Base-by-base conservation (phyloP, 2,888 invertebrate genomes). In the Synanthedon vespiformis region DNA sequence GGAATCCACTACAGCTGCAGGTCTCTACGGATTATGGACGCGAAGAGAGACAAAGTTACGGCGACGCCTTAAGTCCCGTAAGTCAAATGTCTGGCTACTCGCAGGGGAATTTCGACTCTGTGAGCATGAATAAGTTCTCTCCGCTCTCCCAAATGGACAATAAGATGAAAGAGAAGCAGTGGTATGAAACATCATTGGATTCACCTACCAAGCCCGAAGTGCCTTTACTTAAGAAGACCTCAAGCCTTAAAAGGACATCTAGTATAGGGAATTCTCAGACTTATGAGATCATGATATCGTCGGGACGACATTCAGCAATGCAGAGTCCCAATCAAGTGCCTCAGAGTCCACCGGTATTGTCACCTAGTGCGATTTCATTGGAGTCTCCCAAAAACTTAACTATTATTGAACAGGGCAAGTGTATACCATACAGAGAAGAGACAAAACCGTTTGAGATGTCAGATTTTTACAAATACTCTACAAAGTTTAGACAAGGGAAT, bases 401-500 rank as follows among this genome's bases (percentile, higher is more conserved):
- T 1, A 90, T 96, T 0, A 94, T 96, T 40, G 94, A 95, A 68
- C 93, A 94, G 58, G 96, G 95, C 40, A 95, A 94, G 64, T 95
- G 94, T 85, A 95, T 95, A 75, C 96, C 96, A 0, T 96, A 95
- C 72, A 91, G 95, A 67, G 98, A 98, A 84, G 95, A 96, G 54
- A 95, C 95, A 0, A 98, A 98, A 74, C 98, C 98, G 3, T 98
- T 97, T 83, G 98, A 98, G 88, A 97, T 98, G 95, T 93, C 97
- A 0, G 98, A 98, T 80, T 98, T 97, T 78, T 98, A 97, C 77
- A 98, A 98, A 80, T 98, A 98, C 77, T 98, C 97, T 52, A 97
- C 96, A 4, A 96, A 97, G 74, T 96, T 94, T 75, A 90, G 97
- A 57, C 92, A 95, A 66, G 72, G 73, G 2, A 78, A 70, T 66